Percentiles rank a stretch among this genome's conserved stretches.
phyloP scores from a whole-genome alignment of 2,888 invertebrate genomes.

The Myathropa florea region DNA sequence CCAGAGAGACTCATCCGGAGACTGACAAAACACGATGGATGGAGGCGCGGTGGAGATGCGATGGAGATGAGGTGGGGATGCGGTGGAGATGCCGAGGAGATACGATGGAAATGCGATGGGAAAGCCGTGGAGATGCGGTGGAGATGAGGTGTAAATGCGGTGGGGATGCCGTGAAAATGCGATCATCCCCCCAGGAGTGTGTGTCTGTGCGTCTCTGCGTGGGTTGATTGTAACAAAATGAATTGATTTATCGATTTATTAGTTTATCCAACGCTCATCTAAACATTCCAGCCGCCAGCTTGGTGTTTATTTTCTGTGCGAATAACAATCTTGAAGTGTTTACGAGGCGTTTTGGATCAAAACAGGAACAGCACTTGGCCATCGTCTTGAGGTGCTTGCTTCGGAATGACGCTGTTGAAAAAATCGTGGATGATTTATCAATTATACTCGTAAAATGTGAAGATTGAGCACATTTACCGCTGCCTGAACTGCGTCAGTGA shows the following conservation, averaged over 20 bases:
- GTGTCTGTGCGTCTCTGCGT: too few relatives aligned
- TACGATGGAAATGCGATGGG: too few relatives aligned
- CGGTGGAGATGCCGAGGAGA: too few relatives aligned
- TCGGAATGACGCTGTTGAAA: neutral
- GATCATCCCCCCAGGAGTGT: too few relatives aligned
- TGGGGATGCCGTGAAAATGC: too few relatives aligned
- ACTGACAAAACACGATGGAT: neutral
- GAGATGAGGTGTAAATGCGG: too few relatives aligned
- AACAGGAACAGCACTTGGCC: conserved; percentile 5
- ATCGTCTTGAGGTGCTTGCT: neutral
- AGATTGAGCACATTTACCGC: neutral
- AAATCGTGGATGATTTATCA: neutral
- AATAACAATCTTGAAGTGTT: conserved; percentile 18
- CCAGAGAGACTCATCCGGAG: neutral
- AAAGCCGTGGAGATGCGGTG: too few relatives aligned
- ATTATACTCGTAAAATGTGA: neutral
- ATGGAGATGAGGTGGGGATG: too few relatives aligned
- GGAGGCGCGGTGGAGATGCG: neutral
- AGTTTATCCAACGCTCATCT: neutral
- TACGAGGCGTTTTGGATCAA: conserved; percentile 21
- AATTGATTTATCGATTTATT: neutral
- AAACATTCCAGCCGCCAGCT: neutral
- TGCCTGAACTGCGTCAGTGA: neutral
- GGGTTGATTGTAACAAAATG: neutral
- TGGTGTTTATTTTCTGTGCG: neutral